Conservation (phyloP, 2,113 vertebrate species). For the Pterocles burchelli region DNA sequence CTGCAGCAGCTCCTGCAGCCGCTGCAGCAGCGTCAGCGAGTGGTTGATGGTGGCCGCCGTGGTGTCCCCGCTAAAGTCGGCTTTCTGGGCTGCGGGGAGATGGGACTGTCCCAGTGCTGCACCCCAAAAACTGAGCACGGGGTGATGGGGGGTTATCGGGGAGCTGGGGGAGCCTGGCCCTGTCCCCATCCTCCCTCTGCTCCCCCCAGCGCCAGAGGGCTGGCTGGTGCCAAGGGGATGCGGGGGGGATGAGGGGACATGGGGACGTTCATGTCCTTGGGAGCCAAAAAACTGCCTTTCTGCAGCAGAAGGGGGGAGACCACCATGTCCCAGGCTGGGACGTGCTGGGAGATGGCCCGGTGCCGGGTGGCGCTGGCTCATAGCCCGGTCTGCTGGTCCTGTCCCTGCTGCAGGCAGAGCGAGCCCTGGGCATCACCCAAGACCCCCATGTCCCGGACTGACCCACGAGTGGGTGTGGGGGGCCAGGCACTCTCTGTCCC, state of each 20-base stretch:
- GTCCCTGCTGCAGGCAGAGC: not conserved
- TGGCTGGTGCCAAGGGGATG: not conserved
- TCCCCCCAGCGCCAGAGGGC: not conserved
- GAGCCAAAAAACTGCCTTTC: slow-evolving; percentile 20
- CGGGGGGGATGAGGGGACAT: not conserved
- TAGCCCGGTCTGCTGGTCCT: not conserved
- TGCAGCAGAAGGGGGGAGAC: not conserved
- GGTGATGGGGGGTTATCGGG: accelerated
- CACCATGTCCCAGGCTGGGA: slow-evolving; percentile 15
- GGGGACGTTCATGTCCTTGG: not conserved
- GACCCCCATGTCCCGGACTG: accelerated
- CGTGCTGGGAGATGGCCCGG: slow-evolving; percentile 44
- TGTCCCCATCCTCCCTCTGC: not conserved
- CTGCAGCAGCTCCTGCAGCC: slow-evolving; percentile 84
- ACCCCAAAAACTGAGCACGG: accelerated
- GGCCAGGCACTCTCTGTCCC: not conserved
- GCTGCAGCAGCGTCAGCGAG: slow-evolving; percentile 83
- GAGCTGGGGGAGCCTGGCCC: not conserved
- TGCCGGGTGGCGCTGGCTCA: not conserved
- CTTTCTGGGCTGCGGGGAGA: slow-evolving; percentile 75
- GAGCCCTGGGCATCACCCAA: not conserved
- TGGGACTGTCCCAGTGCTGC: not conserved
- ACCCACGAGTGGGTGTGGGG: accelerated
- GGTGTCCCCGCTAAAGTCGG: slow-evolving; percentile 66
- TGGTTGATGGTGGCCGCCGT: slow-evolving; percentile 83